A percentile compares a stretch with the other conserved stretches of the same genome.
Evolutionary conservation across 2,113 vertebrate species (phyloP).

Genomic region (Aegotheles bennettii): DNA sequence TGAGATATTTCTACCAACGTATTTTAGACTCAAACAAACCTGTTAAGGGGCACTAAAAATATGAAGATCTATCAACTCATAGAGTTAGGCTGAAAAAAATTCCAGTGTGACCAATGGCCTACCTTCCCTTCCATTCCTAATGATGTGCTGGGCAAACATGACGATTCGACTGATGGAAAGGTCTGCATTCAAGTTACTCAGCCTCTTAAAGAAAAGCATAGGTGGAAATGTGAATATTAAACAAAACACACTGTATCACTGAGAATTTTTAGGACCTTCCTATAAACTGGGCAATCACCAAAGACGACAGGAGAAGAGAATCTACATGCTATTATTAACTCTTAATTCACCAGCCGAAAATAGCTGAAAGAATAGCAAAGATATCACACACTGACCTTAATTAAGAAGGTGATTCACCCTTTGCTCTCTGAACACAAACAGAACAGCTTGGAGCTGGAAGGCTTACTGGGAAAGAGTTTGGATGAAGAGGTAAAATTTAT

Average conservation of each 20-base stretch:
- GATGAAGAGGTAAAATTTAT: not conserved
- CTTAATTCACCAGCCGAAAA: not conserved
- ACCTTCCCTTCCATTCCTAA: not conserved
- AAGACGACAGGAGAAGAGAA: not conserved
- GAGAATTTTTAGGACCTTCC: not conserved
- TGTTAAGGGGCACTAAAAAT: not conserved
- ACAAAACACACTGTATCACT: not conserved
- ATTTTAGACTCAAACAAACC: not conserved
- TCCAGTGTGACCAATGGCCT: not conserved
- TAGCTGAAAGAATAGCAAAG: not conserved
- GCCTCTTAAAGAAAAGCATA: not conserved
- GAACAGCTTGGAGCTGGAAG: not conserved
- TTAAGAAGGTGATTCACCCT: conserved; percentile 2
- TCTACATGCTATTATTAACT: not conserved
- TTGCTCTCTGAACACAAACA: not conserved
- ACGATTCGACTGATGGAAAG: not conserved
- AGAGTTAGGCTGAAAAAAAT: not conserved
- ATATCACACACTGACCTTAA: not conserved
- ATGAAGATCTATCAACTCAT: not conserved
- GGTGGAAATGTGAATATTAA: not conserved
- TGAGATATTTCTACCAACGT: not conserved
- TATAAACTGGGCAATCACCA: not conserved
- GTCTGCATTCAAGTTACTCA: not conserved
- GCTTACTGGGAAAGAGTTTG: not conserved
- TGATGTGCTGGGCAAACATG: not conserved